Conservation (phyloP, 2,797 vertebrate genomes). For the Crypturellus tataupa region DNA sequence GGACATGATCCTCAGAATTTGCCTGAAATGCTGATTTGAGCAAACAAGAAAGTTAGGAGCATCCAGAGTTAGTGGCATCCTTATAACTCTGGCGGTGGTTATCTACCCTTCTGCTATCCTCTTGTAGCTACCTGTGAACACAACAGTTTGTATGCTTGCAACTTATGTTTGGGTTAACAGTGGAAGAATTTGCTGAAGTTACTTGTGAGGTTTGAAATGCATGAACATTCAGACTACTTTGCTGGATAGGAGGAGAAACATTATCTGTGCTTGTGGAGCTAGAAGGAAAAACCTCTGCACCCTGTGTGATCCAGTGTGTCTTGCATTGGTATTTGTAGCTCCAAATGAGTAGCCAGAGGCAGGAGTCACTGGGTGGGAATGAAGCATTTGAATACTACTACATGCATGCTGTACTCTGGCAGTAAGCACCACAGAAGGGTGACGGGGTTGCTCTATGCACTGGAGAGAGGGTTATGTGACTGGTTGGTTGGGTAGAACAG, state of each 20-base stretch:
- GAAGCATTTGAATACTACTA: not conserved
- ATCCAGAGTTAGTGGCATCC: not conserved
- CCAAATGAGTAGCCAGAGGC: not conserved
- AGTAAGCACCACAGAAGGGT: not conserved
- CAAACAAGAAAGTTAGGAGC: not conserved
- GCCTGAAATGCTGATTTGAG: not conserved
- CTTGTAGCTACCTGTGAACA: not conserved
- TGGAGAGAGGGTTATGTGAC: not conserved
- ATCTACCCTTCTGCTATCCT: not conserved
- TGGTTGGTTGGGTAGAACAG: not conserved
- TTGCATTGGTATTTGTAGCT: not conserved
- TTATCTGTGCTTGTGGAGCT: not conserved
- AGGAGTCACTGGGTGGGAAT: not conserved
- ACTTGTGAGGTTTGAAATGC: not conserved
- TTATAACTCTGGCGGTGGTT: not conserved
- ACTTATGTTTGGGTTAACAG: not conserved
- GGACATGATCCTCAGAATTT: not conserved
- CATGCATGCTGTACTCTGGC: not conserved
- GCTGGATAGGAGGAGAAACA: not conserved
- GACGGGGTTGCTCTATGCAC: fast-evolving
- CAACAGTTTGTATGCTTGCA: not conserved
- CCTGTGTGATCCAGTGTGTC: not conserved
- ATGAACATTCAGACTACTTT: not conserved
- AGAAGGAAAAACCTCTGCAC: not conserved
- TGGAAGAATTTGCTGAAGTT: not conserved